Conservation (phyloP, 2,113 vertebrate genomes). For the Accipiter virgatus region DNA sequence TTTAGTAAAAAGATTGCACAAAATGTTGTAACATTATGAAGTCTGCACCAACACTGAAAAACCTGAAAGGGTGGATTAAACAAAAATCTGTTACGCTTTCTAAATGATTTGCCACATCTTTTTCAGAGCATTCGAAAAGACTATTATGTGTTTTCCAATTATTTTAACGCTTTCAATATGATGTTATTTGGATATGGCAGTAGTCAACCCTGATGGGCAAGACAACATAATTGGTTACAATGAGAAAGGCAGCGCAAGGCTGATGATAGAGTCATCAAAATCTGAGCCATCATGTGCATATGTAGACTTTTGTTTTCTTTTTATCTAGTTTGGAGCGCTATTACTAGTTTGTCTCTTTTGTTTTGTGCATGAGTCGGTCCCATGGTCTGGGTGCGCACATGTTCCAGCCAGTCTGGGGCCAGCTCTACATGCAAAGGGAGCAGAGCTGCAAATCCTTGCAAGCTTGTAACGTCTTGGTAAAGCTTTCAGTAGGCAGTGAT, state of each 20-base stretch:
- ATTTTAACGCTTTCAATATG: neutral
- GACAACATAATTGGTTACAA: fast-evolving
- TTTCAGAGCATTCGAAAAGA: neutral
- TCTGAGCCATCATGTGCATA: fast-evolving
- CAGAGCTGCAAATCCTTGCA: neutral
- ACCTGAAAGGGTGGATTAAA: neutral
- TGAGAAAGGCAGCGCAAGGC: neutral
- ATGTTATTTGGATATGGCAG: neutral
- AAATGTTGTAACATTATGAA: neutral
- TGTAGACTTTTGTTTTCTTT: neutral
- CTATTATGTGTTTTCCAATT: neutral
- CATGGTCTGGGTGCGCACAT: fast-evolving
- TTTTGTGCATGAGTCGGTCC: neutral
- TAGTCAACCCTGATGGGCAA: neutral
- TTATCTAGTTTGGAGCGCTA: fast-evolving
- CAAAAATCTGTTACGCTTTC: neutral
- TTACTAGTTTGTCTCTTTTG: neutral
- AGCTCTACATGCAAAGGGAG: fast-evolving
- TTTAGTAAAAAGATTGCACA: neutral
- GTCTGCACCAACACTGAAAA: neutral
- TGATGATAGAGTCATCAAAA: neutral
- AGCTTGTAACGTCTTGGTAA: neutral
- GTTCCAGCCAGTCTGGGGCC: neutral
- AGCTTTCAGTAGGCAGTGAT: neutral
- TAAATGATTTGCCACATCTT: neutral